Evolutionary conservation across 2,888 invertebrate species (phyloP).

Genomic region (Epinotia bilunana): DNA sequence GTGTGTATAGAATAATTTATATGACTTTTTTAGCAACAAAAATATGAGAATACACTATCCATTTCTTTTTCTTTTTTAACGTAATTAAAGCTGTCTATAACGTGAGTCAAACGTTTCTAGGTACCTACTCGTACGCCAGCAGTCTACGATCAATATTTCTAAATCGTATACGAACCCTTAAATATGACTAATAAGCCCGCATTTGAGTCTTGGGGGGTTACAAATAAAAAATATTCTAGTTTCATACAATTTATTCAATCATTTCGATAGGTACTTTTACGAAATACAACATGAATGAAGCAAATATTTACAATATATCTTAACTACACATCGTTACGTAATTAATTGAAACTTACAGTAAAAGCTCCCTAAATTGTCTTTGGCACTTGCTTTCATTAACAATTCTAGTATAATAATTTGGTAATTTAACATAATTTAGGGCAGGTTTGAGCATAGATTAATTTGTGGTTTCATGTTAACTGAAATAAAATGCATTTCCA

Average conservation of each 20-base stretch:
- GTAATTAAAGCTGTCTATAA: no score
- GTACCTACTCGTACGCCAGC: no score
- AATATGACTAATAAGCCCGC: no score
- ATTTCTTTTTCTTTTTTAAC: no score
- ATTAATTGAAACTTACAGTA: conserved; percentile 66
- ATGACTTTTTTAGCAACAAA: no score
- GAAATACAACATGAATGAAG: conserved; percentile 75
- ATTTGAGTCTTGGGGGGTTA: neutral
- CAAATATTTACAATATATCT: conserved; percentile 62
- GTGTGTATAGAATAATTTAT: no score
- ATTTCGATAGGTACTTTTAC: conserved; percentile 61
- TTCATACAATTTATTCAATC: conserved; percentile 73
- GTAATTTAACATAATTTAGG: conserved; percentile 14
- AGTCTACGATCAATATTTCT: no score
- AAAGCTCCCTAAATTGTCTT: conserved; percentile 79
- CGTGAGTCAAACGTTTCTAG: no score
- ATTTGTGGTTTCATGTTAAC: neutral
- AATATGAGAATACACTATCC: no score
- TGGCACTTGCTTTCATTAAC: conserved; percentile 77
- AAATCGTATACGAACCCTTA: no score
- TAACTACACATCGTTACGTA: conserved; percentile 51
- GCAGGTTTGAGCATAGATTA: conserved; percentile 25
- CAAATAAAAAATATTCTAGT: conserved; percentile 53
- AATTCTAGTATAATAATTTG: conserved; percentile 47
- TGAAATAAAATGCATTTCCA: neutral